Evolutionary conservation across 2,888 invertebrate species (phyloP).

Genomic region (Acanthosepion esculentum): DNA sequence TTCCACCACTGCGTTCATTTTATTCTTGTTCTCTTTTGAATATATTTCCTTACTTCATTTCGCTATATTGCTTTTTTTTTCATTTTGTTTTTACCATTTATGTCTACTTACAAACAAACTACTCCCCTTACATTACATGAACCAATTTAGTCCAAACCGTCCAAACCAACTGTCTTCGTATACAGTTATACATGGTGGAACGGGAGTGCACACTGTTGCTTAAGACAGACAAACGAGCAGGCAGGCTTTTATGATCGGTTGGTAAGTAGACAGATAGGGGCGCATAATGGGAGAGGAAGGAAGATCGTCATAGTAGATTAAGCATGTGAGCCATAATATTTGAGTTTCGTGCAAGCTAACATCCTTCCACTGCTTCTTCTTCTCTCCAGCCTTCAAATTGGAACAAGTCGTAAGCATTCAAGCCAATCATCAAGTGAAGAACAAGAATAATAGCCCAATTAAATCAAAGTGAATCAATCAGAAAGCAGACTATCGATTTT

Average conservation of each 20-base stretch:
- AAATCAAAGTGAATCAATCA: constrained; percentile 9
- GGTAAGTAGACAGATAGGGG: not conserved
- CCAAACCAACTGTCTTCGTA: not conserved
- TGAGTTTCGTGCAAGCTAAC: not conserved
- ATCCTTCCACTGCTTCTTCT: not conserved
- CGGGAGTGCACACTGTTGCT: not conserved
- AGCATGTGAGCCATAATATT: not conserved
- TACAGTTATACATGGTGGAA: not conserved
- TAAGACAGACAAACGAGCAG: not conserved
- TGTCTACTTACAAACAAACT: not conserved
- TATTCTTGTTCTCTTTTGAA: no score
- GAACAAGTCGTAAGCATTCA: not conserved
- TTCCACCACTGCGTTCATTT: no score
- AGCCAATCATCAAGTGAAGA: not conserved
- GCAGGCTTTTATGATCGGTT: not conserved
- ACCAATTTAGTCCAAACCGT: not conserved
- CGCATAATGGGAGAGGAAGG: not conserved
- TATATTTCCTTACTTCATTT: no score
- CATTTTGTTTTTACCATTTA: not conserved
- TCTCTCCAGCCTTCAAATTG: not conserved
- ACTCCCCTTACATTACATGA: not conserved
- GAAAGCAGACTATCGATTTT: not conserved
- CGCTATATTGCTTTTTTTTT: no score
- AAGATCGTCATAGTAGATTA: not conserved
- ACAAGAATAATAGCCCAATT: not conserved